phyloP scores from a whole-genome alignment of 2,797 vertebrate species.

The Helostoma temminkii region DNA sequence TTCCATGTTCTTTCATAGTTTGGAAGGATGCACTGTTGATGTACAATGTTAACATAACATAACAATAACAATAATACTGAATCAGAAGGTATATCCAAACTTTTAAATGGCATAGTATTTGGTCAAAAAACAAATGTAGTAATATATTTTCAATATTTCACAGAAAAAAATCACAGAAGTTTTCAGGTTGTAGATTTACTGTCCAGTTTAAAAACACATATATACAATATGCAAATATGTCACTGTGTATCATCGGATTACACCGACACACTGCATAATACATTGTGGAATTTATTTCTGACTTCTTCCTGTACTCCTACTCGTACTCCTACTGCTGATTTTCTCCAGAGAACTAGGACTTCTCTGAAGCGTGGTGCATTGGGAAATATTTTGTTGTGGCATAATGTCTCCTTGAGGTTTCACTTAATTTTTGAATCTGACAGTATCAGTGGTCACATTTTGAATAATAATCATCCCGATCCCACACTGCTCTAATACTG shows the following conservation, averaged over 20 bases:
- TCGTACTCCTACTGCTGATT: conserved; percentile 67
- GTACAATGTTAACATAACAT: too few relatives aligned
- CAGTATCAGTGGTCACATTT: conserved; percentile 36
- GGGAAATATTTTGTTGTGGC: conserved; percentile 41
- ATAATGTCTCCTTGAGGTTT: conserved; percentile 34
- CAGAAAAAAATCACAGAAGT: background rate
- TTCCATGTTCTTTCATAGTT: too few relatives aligned
- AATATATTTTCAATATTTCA: background rate
- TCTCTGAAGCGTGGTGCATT: conserved; percentile 18
- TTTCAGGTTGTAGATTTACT: conserved; percentile 19
- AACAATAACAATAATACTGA: too few relatives aligned
- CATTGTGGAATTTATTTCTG: conserved; percentile 66
- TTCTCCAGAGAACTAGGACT: conserved; percentile 54
- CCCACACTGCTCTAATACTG: conserved; percentile 17
- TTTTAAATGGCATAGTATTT: too few relatives aligned
- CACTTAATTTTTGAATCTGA: conserved; percentile 38
- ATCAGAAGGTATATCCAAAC: too few relatives aligned
- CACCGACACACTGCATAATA: conserved; percentile 68
- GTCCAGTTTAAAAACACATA: conserved; percentile 32
- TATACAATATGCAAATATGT: conserved; percentile 52
- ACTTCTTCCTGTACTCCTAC: conserved; percentile 68
- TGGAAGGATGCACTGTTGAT: too few relatives aligned
- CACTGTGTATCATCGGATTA: conserved; percentile 64
- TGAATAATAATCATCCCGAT: conserved; percentile 48
- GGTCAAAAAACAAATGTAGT: background rate